Conservation (phyloP, 2,113 vertebrate genomes). For the Boulengeromyrus knoepffleri region DNA sequence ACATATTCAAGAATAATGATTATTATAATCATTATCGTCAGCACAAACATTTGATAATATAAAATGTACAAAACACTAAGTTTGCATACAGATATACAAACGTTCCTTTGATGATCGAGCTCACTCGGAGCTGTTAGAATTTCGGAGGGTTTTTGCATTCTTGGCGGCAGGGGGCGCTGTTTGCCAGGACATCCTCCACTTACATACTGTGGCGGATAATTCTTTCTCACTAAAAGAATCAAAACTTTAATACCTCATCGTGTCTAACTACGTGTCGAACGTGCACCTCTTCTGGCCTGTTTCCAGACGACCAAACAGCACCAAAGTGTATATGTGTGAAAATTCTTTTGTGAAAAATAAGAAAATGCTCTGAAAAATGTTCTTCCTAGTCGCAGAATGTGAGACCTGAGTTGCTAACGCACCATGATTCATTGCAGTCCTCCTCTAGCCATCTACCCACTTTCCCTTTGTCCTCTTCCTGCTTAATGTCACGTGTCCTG, state of each 20-base stretch:
- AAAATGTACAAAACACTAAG: slow-evolving; percentile 19
- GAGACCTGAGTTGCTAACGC: slow-evolving; percentile 3
- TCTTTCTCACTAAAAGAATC: neutral
- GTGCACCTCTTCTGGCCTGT: neutral
- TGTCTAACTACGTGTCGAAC: neutral
- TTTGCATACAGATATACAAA: slow-evolving; percentile 13
- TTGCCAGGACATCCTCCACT: slow-evolving; percentile 6
- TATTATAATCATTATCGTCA: slow-evolving; percentile 11
- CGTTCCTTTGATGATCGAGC: neutral
- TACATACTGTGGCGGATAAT: neutral
- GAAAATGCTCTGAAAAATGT: neutral
- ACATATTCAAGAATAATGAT: slow-evolving; percentile 11
- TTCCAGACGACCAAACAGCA: neutral
- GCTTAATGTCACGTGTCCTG: neutral
- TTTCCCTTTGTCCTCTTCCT: neutral
- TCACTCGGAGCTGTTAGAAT: neutral
- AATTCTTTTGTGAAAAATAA: neutral
- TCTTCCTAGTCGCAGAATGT: neutral
- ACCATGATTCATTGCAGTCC: neutral
- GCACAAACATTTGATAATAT: slow-evolving; percentile 10
- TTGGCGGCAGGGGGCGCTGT: slow-evolving; percentile 12
- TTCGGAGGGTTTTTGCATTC: slow-evolving; percentile 8
- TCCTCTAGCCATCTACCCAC: neutral
- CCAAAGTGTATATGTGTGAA: neutral
- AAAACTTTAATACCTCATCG: neutral